These are phyloP conservation scores for Astreopora myriophthalma DNA, from an alignment of 64 coral and sea anemone species.

Conservation along the genomic window DNA sequence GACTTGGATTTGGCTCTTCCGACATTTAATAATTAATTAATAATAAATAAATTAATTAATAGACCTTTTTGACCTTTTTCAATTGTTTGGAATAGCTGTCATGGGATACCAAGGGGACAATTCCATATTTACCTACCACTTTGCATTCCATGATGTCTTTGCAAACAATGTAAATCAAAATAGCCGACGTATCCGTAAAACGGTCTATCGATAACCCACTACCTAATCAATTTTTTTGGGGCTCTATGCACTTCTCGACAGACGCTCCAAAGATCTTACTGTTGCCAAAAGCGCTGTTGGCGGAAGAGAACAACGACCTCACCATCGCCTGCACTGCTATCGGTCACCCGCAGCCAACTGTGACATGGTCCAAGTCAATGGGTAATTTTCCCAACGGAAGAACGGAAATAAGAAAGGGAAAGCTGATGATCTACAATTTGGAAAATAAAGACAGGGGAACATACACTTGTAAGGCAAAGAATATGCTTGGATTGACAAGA, in stretches of 20 bases:
- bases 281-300: neutral
- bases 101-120: no score
- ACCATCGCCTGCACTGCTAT: neutral
- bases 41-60: no score
- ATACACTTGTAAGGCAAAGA: neutral
- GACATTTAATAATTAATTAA: no score
- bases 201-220: no score
- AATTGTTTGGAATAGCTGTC: no score
- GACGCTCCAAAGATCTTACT: neutral
- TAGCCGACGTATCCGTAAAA: no score
- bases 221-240: no score
- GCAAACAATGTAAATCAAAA: no score
- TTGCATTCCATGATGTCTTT: no score
- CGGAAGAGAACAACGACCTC: neutral
- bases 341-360: neutral
- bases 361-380: neutral
- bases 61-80: no score
- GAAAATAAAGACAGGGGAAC: neutral
- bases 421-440: neutral
- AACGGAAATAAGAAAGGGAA: neutral
- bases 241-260: neutral
- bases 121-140: no score
- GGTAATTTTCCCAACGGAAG: neutral
- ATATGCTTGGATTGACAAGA: neutral
- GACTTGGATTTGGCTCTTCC: no score